Evolutionary conservation across 2,888 invertebrate species (phyloP).

Genomic region (Campopleginae sp.): DNA sequence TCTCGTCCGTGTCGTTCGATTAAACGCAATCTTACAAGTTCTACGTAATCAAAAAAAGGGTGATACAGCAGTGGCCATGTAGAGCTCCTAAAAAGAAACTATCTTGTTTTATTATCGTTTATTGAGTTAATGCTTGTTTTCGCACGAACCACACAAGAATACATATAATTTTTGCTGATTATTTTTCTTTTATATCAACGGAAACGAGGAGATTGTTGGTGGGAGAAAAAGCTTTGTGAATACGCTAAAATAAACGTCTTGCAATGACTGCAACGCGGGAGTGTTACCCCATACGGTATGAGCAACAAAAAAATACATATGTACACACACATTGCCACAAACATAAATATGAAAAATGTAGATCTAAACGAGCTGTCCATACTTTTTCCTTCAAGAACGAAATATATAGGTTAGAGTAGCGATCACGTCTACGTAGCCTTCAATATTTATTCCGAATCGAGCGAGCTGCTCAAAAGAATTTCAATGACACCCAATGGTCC

Average conservation of each 20-base stretch:
- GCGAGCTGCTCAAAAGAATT: not conserved
- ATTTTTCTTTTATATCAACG: not conserved
- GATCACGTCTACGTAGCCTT: not conserved
- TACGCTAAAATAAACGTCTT: conserved; percentile 60
- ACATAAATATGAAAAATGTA: not conserved
- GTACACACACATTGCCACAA: not conserved
- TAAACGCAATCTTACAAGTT: conserved; percentile 22
- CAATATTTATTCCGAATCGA: not conserved
- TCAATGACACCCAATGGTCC: not conserved
- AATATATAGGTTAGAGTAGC: conserved; percentile 39
- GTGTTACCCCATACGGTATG: conserved; percentile 83
- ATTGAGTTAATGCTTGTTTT: not conserved
- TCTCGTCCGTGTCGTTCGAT: conserved; percentile 17
- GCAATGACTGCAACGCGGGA: conserved; percentile 82
- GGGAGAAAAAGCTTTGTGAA: conserved; percentile 42
- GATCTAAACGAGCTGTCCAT: not conserved
- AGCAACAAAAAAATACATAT: conserved; percentile 61
- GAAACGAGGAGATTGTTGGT: conserved; percentile 1
- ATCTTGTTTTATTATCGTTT: conserved; percentile 1
- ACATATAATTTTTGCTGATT: not conserved
- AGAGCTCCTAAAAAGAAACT: conserved; percentile 19
- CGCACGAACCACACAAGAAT: conserved; percentile 16
- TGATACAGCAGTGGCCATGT: conserved; percentile 36
- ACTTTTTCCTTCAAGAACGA: not conserved
- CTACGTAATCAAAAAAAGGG: conserved; percentile 19